Base-by-base conservation (phyloP, 2,113 vertebrate genomes). In the Rana temporaria region DNA sequence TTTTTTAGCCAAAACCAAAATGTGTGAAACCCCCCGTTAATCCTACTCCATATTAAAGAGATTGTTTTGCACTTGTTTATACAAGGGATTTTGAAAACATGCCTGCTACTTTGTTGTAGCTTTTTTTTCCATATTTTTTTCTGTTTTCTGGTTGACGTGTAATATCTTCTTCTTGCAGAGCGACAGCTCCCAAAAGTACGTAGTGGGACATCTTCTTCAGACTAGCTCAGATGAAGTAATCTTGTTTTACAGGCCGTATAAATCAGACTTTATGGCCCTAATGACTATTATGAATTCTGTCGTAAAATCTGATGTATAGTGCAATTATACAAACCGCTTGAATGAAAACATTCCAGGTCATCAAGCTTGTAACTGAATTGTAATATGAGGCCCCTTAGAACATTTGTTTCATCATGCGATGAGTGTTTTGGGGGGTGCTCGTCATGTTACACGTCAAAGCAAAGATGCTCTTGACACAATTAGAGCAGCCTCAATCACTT, bases 241-340 rank as follows among this genome's bases (percentile, higher is more conserved):
- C 78, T 70, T 4, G 4, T 62, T 80, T 80, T 80, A 80, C 71
- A 19, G 55, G 55, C 17, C 34, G 2, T 56, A 80, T 80, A 70
- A 80, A 80, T 80, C 78, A 70, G 56, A 22, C 67, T 70, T 71
- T 80, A 71, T 34, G 30, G 20, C 55, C 67, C 53, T 80, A 70
- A 70, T 62, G 78, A 70, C 78, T 70, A 38, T 79, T 70, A 80
- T 80, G 56, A 80, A 71, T 70, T 56, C 66, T 62, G 78, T 57
- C 17, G 14, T 80, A 80, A 80, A 80, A 70, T 48, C 65, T 80
- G 66, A 70, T 80, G 65, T 48, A 48, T 80, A 19, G 30, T 19
- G 67, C 78, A 71, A 80, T 80, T 80, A 80, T 80, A 70, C n/a
- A 60, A 42, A 30, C 56, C 67, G 42, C 65, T 70, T 80, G 66